Percentiles rank a stretch among this genome's conserved stretches.
Conservation (phyloP, 2,888 invertebrate species). For the Tachina lurida region DNA sequence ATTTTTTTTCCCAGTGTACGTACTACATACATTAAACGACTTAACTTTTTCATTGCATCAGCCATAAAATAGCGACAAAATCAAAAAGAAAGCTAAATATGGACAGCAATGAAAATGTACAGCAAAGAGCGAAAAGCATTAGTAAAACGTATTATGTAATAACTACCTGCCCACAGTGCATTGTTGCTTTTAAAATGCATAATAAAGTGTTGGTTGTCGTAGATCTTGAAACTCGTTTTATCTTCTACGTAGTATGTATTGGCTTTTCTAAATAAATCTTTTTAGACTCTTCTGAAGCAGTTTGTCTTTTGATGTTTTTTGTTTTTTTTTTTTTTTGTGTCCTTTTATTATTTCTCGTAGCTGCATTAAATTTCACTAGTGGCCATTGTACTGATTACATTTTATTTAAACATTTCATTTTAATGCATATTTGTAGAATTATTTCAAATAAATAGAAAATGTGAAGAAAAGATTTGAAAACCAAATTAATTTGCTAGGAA, state of each 20-base stretch:
- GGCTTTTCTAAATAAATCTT: no score
- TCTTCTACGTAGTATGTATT: background rate
- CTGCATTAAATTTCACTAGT: slow-evolving; percentile 13
- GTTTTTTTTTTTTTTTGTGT: background rate
- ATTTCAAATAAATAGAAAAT: background rate
- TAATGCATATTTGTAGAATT: no score
- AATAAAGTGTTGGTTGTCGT: slow-evolving; percentile 16
- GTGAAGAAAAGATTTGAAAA: no score
- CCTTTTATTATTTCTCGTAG: background rate
- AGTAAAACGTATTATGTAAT: background rate
- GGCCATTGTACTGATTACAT: background rate
- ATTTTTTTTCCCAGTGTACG: no score
- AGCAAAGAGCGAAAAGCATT: background rate
- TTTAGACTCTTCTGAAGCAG: background rate
- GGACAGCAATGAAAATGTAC: no score
- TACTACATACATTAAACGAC: no score
- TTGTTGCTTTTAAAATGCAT: background rate
- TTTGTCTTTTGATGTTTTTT: background rate
- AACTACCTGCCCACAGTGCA: slow-evolving; percentile 1
- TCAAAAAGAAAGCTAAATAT: no score
- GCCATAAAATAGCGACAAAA: no score
- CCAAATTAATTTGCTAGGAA: no score
- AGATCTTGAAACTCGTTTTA: background rate
- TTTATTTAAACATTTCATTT: no score
- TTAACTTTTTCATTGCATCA: no score